Percentiles rank a stretch among this genome's conserved stretches.
Conservation (phyloP, 2,797 vertebrate species). For the Aldrovandia affinis region DNA sequence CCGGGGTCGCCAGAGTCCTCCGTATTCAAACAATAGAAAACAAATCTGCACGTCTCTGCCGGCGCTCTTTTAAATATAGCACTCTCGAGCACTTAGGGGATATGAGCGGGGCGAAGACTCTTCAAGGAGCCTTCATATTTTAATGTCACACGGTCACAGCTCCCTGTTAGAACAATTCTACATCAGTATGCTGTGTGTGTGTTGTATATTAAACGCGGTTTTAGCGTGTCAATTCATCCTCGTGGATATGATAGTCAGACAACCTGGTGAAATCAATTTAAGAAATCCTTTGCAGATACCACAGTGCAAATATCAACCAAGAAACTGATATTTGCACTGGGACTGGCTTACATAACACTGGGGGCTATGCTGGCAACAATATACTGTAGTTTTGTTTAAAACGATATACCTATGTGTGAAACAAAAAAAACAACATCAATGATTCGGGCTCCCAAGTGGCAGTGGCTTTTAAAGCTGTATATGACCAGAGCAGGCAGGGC, state of each 20-base stretch:
- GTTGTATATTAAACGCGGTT: not conserved
- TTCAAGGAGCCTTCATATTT: not conserved
- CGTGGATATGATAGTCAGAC: not conserved
- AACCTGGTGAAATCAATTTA: too few relatives aligned
- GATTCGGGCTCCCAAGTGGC: not conserved
- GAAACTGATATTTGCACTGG: not conserved
- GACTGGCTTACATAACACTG: too few relatives aligned
- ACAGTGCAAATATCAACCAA: not conserved
- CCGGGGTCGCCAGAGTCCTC: slow-evolving; percentile 3
- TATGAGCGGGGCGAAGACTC: not conserved
- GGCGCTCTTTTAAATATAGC: not conserved
- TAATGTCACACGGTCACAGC: slow-evolving; percentile 1
- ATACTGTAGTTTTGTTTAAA: not conserved
- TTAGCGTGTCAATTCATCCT: not conserved
- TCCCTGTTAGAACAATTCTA: slow-evolving; percentile 15
- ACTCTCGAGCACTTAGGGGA: not conserved
- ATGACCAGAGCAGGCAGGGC: too few relatives aligned
- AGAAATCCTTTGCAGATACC: not conserved
- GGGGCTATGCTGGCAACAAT: not conserved
- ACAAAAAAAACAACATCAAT: not conserved
- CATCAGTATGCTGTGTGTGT: not conserved
- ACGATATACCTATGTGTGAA: not conserved
- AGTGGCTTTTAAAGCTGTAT: not conserved
- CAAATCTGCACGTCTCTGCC: slow-evolving; percentile 1
- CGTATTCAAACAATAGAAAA: slow-evolving; percentile 21